Base-by-base conservation (phyloP, 2,888 invertebrate genomes). In the Cryptus armator region DNA sequence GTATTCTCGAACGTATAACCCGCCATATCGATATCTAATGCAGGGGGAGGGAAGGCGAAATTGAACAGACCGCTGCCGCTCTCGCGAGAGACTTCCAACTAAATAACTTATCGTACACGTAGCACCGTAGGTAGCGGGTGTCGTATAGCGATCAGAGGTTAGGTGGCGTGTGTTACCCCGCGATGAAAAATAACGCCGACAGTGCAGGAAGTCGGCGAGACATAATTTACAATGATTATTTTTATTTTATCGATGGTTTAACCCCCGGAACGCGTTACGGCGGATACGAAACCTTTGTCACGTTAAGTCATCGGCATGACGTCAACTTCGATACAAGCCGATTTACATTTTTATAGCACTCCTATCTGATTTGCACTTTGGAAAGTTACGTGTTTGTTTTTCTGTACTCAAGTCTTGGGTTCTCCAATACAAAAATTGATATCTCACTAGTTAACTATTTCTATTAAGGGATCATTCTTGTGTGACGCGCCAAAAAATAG, bases 131-230 rank as follows among this genome's bases (percentile, higher is more conserved):
- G 81, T 53, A 76, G 46, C 72, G 80, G 59, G 80, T 68, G 80
- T 83, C 83, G 72, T 85, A 80, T 82, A 82, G 84, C 76, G 84
- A 24, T 24, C 24, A 24, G 24, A 80, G 71, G 85, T 84, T 81
- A 84, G 87, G 81, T 86, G 85, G 81, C 81, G 75, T 64, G 32
- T 67, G 74, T 81, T 59, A 29, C 44, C 44, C 75, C 74, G 46
- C 64, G 70, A 66, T 53, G 48, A 37, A 46, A 83, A 79, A 59
- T 80, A 80, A 51, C 16, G 84, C 67, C 71, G 80, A 81, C 77
- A 2, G 83, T 56, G 77, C 84, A 72, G 83, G 87, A 87, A 85
- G 85, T 86, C 84, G 87, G 81, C 83, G 84, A 86, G 86, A 87
- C 85, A 72, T 80, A 83, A 85, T 84, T 81, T 84, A 67, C 76